Conservation (phyloP, 2,888 invertebrate genomes). For the Sphaerophoria taeniata region DNA sequence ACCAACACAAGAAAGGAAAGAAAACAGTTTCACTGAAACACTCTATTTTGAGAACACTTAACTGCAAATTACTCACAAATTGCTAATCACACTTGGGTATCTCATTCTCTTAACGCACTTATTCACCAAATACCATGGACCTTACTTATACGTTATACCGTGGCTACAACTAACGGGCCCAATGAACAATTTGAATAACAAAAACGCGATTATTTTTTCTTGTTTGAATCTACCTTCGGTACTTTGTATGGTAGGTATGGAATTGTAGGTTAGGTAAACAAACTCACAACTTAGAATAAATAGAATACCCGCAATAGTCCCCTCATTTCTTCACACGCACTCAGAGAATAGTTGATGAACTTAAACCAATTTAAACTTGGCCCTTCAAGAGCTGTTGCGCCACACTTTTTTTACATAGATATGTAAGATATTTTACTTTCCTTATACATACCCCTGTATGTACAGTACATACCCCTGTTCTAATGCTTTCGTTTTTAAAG, state of each 20-base stretch:
- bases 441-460: no score
- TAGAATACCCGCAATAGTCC: constrained; percentile 19
- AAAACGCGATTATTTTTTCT: constrained; percentile 48
- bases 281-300: constrained; percentile 27
- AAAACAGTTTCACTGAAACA: constrained; percentile 32
- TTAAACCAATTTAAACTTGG: no score
- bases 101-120: constrained; percentile 9
- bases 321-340: no score
- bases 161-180: constrained; percentile 58
- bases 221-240: not conserved
- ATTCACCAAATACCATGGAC: not conserved
- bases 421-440: no score
- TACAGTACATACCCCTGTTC: no score
- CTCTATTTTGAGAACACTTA: constrained; percentile 47
- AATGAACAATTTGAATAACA: constrained; percentile 67
- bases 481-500: no score
- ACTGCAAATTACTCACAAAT: constrained; percentile 68
- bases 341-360: no score
- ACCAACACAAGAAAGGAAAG: not conserved
- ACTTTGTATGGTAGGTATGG: not conserved
- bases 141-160: not conserved
- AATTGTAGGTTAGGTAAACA: not conserved
- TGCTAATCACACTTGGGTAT: constrained; percentile 39
- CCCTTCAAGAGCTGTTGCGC: no score
- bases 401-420: no score